Evolutionary conservation across 2,888 invertebrate species (phyloP).

Genomic region (Cheilosia vulpina): DNA sequence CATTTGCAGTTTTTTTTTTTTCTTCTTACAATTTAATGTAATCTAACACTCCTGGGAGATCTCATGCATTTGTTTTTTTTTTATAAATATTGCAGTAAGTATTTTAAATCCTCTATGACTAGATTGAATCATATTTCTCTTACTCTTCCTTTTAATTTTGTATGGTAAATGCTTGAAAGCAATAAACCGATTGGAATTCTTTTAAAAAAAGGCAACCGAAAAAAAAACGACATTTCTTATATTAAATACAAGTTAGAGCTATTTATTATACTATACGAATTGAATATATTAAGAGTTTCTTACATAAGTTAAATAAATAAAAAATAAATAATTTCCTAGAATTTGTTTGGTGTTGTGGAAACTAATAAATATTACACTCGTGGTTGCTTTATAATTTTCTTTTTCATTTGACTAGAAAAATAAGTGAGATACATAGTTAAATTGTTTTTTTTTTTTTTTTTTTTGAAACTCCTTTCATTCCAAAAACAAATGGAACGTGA

Average conservation of each 20-base stretch:
- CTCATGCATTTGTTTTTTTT: background rate
- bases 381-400: conserved; percentile 46
- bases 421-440: conserved; percentile 54
- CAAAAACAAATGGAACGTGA: conserved; percentile 66
- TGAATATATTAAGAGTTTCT: conserved; percentile 58
- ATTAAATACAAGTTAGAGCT: conserved; percentile 45
- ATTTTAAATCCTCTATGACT: conserved; percentile 47
- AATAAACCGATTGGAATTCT: conserved; percentile 7
- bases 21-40: conserved; percentile 37
- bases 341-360: conserved; percentile 57
- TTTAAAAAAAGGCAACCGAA: background rate
- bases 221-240: conserved; percentile 39
- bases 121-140: conserved; percentile 39
- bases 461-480: conserved; percentile 42
- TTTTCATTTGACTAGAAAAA: conserved; percentile 77
- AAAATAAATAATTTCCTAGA: conserved; percentile 70
- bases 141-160: conserved; percentile 3
- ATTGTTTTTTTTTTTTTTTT: conserved; percentile 27
- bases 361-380: conserved; percentile 67
- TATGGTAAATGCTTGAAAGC: conserved; percentile 39
- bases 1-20: conserved; percentile 20
- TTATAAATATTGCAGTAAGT: conserved; percentile 44
- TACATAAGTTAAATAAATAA: conserved; percentile 61
- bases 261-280: conserved; percentile 58
- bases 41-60: conserved; percentile 8